phyloP scores from a whole-genome alignment of 2,888 invertebrate genomes.

The Morinoia aosen region DNA sequence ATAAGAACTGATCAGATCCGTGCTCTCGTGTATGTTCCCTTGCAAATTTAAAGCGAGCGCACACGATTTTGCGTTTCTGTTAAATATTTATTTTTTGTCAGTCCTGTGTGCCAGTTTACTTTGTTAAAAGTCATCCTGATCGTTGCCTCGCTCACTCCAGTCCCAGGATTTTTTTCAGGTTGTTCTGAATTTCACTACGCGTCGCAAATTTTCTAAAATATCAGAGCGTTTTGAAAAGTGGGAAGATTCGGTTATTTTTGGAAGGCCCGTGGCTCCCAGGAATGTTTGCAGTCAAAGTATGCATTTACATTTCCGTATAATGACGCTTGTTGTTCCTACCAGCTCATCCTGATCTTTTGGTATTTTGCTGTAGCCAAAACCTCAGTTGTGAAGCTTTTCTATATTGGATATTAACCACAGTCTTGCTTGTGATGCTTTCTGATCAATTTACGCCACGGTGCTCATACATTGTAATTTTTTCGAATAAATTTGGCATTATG shows the following conservation, averaged over 20 bases:
- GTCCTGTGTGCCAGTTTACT: neutral
- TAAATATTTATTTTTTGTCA: neutral
- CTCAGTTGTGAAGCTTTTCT: too few species aligned
- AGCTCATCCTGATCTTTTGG: neutral
- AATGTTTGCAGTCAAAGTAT: neutral
- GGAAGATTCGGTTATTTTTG: neutral
- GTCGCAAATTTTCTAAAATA: neutral
- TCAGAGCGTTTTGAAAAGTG: neutral
- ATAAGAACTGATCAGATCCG: neutral
- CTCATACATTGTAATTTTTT: neutral
- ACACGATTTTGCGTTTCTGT: neutral
- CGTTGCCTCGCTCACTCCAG: neutral
- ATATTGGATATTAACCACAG: too few species aligned
- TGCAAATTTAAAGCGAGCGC: neutral
- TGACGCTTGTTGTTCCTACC: neutral
- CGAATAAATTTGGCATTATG: neutral
- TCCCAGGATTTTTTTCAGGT: neutral
- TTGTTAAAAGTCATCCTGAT: neutral
- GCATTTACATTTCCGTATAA: neutral
- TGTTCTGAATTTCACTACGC: neutral
- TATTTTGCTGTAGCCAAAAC: neutral
- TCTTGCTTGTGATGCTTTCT: neutral
- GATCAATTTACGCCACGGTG: neutral
- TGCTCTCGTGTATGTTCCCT: neutral
- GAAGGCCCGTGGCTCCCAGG: neutral